phyloP scores from a whole-genome alignment of 2,888 invertebrate genomes.

The Xanthorhoe designata region DNA sequence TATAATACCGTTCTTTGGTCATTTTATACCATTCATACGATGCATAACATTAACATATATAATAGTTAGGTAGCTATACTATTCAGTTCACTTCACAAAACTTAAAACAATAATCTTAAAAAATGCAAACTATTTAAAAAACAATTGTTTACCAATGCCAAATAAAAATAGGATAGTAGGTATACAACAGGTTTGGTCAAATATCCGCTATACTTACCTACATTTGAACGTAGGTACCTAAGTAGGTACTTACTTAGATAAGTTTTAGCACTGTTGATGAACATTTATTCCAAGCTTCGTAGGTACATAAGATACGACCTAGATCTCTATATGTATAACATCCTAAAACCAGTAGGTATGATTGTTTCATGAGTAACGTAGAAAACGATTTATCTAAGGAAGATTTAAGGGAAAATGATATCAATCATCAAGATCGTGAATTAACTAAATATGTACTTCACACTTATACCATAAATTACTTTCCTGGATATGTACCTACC shows the following conservation, averaged over 20 bases:
- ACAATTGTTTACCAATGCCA: background rate
- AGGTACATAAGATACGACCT: background rate
- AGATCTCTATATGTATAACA: background rate
- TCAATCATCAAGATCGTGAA: background rate
- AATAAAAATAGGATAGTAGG: background rate
- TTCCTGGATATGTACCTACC: background rate
- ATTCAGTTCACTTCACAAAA: slow-evolving; percentile 19
- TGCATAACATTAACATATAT: slow-evolving; percentile 7
- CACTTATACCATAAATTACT: background rate
- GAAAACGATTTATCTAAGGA: background rate
- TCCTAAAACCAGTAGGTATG: background rate
- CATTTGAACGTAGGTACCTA: too few species aligned
- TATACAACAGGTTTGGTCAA: background rate
- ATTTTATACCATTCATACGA: slow-evolving; percentile 47
- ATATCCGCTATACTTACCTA: background rate
- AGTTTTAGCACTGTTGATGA: background rate
- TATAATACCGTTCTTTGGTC: slow-evolving; percentile 72
- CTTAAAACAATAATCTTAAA: background rate
- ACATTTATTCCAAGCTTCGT: background rate
- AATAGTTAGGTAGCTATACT: background rate
- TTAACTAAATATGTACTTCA: background rate
- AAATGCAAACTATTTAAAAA: background rate
- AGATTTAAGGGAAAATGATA: background rate
- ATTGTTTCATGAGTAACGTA: background rate
- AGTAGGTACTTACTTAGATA: background rate